Conservation (phyloP, 2,113 vertebrate species). For the Bubo blakistoni region DNA sequence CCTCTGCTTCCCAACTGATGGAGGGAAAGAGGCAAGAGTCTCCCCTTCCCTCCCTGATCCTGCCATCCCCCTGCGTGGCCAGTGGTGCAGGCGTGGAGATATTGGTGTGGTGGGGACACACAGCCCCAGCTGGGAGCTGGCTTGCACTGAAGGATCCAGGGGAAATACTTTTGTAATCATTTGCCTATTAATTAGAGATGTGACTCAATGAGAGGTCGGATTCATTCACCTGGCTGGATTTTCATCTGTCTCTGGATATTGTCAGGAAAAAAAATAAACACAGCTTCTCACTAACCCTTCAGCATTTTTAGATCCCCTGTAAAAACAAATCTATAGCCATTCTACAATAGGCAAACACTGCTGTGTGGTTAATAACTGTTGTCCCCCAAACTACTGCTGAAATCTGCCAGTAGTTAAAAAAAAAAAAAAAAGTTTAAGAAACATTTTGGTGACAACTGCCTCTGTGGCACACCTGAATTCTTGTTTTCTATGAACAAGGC, state of each 20-base stretch:
- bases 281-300: not conserved
- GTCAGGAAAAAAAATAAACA: not conserved
- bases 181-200: not conserved
- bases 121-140: not conserved
- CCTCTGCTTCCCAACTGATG: not conserved
- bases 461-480: not conserved
- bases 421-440: not conserved
- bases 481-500: not conserved
- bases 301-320: not conserved
- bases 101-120: fast-evolving
- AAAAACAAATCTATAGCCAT: not conserved
- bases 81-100: not conserved
- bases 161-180: not conserved
- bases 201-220: not conserved
- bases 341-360: not conserved
- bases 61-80: fast-evolving
- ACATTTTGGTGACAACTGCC: not conserved
- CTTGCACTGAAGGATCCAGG: not conserved
- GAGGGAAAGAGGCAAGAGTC: not conserved
- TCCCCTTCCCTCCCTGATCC: not conserved
- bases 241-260: not conserved
- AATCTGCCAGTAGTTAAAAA: not conserved
- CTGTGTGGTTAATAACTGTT: not conserved
- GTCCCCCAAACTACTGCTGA: not conserved
- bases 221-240: not conserved